A percentile compares a stretch with the other conserved stretches of the same genome.
Evolutionary conservation across 2,113 vertebrate genomes (phyloP).

Genomic region (Chlamydotis undulata): DNA sequence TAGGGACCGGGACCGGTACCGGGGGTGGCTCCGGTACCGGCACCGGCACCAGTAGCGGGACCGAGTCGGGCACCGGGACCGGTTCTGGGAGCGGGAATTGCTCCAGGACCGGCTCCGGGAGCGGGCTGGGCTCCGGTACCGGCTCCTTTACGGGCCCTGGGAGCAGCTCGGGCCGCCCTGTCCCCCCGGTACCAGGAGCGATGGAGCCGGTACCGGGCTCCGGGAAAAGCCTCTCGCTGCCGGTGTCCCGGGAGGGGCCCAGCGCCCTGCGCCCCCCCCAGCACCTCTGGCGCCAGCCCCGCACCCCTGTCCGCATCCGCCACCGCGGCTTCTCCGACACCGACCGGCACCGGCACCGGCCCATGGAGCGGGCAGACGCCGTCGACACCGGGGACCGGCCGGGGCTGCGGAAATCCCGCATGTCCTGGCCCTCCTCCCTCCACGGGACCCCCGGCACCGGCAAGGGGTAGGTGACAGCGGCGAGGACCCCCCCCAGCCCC

Average conservation of each 20-base stretch:
- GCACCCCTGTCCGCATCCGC: slow-evolving; percentile 90
- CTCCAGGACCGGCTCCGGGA: neutral
- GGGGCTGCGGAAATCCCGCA: slow-evolving; percentile 89
- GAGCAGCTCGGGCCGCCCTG: too few relatives aligned
- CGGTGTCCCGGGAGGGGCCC: slow-evolving; percentile 89
- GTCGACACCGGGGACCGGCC: slow-evolving; percentile 92
- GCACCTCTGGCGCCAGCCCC: slow-evolving; percentile 94
- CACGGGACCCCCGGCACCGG: slow-evolving; percentile 84
- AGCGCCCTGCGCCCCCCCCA: slow-evolving; percentile 89
- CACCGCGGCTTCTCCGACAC: slow-evolving; percentile 92
- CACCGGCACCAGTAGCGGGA: neutral
- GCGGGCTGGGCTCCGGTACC: neutral
- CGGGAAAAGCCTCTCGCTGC: slow-evolving; percentile 89
- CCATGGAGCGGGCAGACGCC: slow-evolving; percentile 92
- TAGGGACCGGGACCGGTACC: neutral
- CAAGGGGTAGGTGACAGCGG: slow-evolving; percentile 76
- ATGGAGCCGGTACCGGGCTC: slow-evolving; percentile 80
- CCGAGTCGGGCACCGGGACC: neutral
- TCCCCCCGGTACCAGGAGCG: neutral
- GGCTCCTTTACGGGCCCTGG: neutral
- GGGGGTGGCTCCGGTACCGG: neutral
- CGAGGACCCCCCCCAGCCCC: neutral
- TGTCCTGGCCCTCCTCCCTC: slow-evolving; percentile 97
- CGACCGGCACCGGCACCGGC: slow-evolving; percentile 83
- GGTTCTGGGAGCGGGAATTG: neutral